phyloP scores from a whole-genome alignment of 2,797 vertebrate species.

The Aphelocoma californica region DNA sequence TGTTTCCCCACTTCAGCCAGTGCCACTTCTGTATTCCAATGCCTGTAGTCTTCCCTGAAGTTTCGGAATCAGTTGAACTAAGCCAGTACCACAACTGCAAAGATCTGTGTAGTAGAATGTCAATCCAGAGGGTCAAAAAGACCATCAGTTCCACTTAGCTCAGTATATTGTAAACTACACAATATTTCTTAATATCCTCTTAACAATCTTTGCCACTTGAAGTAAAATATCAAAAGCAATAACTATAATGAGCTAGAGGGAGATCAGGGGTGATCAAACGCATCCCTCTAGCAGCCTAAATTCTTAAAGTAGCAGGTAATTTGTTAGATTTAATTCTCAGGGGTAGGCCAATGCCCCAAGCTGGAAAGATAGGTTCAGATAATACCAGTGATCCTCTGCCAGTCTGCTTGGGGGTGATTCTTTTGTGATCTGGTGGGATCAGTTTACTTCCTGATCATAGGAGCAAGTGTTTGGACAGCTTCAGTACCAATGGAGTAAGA shows the following conservation, averaged over 20 bases:
- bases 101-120: background rate
- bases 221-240: background rate
- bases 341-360: background rate
- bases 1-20: background rate
- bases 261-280: conserved; percentile 12
- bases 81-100: background rate
- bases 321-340: background rate
- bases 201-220: background rate
- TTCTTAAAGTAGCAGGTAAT: conserved; percentile 11
- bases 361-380: background rate
- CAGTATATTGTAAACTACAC: background rate
- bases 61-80: background rate
- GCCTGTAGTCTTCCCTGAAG: background rate
- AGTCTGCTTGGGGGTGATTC: background rate
- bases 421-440: background rate
- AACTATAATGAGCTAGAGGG: background rate
- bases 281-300: background rate
- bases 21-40: background rate
- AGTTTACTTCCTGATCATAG: background rate
- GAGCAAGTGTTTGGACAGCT: background rate
- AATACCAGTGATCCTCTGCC: background rate
- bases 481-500: background rate
- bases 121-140: background rate
- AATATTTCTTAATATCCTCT: background rate
- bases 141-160: background rate